Evolutionary conservation across 30 jellyfish, hydroid and myxozoan species (phyloP).

Genomic region (Calvadosia cruxmelitensis): DNA sequence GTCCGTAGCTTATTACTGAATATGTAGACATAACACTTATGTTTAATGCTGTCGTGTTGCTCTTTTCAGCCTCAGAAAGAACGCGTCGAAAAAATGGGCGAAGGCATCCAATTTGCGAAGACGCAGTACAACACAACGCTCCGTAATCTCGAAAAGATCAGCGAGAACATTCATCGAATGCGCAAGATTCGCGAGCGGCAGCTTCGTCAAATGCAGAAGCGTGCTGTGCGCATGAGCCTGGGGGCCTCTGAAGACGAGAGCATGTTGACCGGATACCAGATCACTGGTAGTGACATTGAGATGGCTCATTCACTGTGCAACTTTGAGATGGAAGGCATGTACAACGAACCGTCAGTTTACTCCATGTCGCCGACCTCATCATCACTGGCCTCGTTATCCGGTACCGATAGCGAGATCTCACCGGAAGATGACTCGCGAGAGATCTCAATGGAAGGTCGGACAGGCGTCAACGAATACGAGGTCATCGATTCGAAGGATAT

Average conservation of each 20-base stretch:
- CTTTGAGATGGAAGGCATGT: background rate
- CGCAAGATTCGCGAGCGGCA: conserved; percentile 9
- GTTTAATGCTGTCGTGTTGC: too few relatives aligned
- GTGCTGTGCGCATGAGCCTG: background rate
- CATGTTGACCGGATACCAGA: background rate
- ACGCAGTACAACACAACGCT: conserved; percentile 18
- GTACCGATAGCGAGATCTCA: background rate
- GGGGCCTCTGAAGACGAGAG: background rate
- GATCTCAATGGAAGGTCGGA: background rate
- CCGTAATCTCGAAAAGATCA: conserved; percentile 26
- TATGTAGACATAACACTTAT: too few relatives aligned
- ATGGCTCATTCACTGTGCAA: background rate
- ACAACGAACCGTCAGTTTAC: background rate
- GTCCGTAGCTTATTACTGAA: too few relatives aligned
- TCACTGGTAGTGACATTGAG: background rate
- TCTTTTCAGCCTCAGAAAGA: conserved; percentile 24
- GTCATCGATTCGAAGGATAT: background rate
- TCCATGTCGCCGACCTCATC: conserved; percentile 1
- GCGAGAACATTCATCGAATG: conserved; percentile 28
- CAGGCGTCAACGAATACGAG: background rate
- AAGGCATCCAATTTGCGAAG: conserved; percentile 31
- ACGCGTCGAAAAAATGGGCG: conserved; percentile 27
- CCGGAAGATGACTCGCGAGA: background rate
- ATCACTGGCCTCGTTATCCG: background rate
- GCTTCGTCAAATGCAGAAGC: background rate